Conservation (phyloP, 2,888 invertebrate species). For the Limenitis camilla region DNA sequence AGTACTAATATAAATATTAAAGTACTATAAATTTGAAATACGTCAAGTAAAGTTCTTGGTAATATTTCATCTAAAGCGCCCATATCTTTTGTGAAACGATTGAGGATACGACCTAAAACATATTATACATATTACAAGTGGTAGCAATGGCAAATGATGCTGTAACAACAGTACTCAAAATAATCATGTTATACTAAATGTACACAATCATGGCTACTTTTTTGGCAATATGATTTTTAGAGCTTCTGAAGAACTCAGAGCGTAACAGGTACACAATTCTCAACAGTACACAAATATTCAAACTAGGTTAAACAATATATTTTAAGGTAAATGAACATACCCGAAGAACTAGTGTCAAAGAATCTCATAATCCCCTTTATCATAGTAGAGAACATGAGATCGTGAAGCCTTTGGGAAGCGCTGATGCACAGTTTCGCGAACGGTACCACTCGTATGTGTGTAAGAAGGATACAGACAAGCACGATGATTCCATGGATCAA, state of each 20-base stretch:
- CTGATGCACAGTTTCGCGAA: conserved; percentile 78
- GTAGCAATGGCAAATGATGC: too few species aligned
- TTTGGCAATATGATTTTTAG: too few species aligned
- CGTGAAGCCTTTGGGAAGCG: conserved; percentile 81
- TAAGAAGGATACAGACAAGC: conserved; percentile 65
- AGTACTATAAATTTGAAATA: conserved; percentile 71
- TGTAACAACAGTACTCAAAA: too few species aligned
- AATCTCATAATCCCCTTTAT: conserved; percentile 76
- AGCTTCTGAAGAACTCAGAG: too few species aligned
- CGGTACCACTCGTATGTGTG: conserved; percentile 76
- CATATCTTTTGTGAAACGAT: conserved; percentile 89
- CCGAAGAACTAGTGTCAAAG: conserved; percentile 88
- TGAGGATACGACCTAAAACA: conserved; percentile 79
- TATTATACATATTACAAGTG: neutral
- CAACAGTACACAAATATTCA: neutral
- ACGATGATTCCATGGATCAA: conserved; percentile 77
- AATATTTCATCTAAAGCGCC: conserved; percentile 86
- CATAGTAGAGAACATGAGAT: conserved; percentile 78
- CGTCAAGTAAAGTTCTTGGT: conserved; percentile 80
- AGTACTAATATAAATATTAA: conserved; percentile 47
- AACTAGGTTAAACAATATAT: neutral
- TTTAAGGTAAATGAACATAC: conserved; percentile 30
- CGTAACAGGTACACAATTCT: too few species aligned
- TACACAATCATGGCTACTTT: too few species aligned
- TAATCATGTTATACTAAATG: too few species aligned